These are phyloP conservation scores for Acrobasis suavella DNA, from an alignment of 2,888 invertebrate species.

Conservation along the genomic window DNA sequence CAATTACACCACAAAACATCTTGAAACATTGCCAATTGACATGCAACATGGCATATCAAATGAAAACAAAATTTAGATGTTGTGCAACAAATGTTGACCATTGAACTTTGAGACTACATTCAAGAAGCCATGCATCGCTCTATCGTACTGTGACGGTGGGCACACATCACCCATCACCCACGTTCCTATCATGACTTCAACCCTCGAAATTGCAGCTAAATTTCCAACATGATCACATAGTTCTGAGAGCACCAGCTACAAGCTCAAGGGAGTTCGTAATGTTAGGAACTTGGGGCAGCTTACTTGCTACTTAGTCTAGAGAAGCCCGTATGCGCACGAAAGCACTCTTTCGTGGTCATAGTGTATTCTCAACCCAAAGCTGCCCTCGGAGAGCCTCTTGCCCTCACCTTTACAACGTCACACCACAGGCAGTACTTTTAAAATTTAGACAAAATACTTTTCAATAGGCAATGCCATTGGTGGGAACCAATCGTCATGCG, in stretches of 20 bases:
- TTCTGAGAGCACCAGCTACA: slow-evolving; percentile 46
- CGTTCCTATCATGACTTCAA: slow-evolving; percentile 62
- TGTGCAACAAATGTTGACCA: slow-evolving; percentile 27
- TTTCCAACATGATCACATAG: slow-evolving; percentile 10
- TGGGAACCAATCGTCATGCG: slow-evolving; percentile 49
- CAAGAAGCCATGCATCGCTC: slow-evolving; percentile 21
- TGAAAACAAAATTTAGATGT: slow-evolving; percentile 24
- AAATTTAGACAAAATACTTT: slow-evolving; percentile 24
- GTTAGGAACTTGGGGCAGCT: slow-evolving; percentile 62
- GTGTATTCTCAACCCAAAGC: slow-evolving; percentile 65
- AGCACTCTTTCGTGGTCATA: slow-evolving; percentile 59
- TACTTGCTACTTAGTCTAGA: slow-evolving; percentile 72
- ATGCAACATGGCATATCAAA: not conserved
- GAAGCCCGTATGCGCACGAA: slow-evolving; percentile 71
- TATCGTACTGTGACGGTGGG: slow-evolving; percentile 50
- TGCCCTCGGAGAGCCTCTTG: slow-evolving; percentile 61
- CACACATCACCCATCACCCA: slow-evolving; percentile 60
- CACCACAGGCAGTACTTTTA: slow-evolving; percentile 44
- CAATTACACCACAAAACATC: not conserved
- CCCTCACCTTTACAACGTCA: slow-evolving; percentile 39
- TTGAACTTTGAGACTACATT: not conserved
- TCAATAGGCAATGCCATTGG: slow-evolving; percentile 41
- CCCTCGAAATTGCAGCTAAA: slow-evolving; percentile 64
- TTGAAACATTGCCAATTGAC: not conserved
- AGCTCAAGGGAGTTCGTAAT: slow-evolving; percentile 60